phyloP scores from a whole-genome alignment of 1,140 invertebrate species.

The Pogonomyrmex barbatus region DNA sequence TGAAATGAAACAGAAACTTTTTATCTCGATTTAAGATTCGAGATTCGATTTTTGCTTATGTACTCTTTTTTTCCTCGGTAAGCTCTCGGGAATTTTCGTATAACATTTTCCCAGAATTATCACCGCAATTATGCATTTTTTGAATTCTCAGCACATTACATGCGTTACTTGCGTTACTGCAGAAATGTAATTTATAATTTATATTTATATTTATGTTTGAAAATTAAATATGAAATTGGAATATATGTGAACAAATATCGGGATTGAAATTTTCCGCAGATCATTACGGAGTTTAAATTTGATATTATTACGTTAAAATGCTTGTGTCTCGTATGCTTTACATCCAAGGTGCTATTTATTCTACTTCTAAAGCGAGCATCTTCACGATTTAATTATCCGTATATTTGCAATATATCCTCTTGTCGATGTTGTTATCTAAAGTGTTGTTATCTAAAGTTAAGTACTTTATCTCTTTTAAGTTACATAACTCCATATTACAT shows the following conservation, averaged over 20 bases:
- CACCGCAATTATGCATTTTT: conserved; percentile 23
- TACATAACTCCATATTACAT: conserved; percentile 5
- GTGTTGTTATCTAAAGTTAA: conserved; percentile 45
- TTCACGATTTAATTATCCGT: neutral
- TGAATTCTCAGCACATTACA: neutral
- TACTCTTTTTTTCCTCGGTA: neutral
- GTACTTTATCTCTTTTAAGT: conserved; percentile 44
- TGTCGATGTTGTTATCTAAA: conserved; percentile 31
- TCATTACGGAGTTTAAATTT: conserved; percentile 29
- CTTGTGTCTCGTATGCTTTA: neutral
- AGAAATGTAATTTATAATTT: conserved; percentile 28
- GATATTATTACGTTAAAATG: conserved; percentile 11
- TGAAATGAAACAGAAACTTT: neutral
- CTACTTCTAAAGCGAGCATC: neutral
- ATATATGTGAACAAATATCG: conserved; percentile 25
- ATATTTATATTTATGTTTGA: conserved; percentile 21
- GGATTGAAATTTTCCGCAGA: conserved; percentile 28
- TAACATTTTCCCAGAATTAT: neutral
- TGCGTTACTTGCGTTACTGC: neutral
- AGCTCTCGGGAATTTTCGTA: conserved; percentile 17
- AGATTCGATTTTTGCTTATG: neutral
- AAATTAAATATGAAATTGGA: conserved; percentile 39
- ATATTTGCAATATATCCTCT: conserved; percentile 10
- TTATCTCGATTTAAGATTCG: neutral
- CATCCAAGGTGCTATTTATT: neutral